These are phyloP conservation scores for Acomys russatus DNA, from an alignment of 2,797 vertebrate species.

Conservation along the genomic window DNA sequence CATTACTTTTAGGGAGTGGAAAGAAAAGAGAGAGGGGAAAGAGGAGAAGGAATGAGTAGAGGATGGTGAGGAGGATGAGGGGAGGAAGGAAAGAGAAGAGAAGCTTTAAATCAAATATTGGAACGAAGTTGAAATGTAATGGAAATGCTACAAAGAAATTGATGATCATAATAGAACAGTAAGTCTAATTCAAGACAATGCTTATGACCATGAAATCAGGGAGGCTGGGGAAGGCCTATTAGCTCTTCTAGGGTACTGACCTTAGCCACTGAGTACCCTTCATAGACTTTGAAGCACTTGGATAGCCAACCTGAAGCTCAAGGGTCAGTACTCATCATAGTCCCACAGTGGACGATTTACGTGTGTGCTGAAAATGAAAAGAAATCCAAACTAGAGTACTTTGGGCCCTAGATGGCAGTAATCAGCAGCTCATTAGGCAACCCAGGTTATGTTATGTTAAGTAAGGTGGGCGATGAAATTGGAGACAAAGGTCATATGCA, in stretches of 20 bases:
- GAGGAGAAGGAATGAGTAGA: not conserved
- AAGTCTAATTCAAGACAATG: not conserved
- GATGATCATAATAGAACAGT: not conserved
- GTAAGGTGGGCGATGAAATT: slow-evolving; percentile 82
- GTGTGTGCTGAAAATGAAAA: slow-evolving; percentile 35
- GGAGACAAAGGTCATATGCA: slow-evolving; percentile 74
- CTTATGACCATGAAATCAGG: not conserved
- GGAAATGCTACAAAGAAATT: not conserved
- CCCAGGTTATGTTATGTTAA: slow-evolving; percentile 78
- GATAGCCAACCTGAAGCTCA: not conserved
- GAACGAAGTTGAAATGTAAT: not conserved
- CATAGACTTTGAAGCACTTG: not conserved
- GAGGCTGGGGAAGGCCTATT: not conserved
- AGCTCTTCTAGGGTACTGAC: not conserved
- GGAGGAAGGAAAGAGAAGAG: not conserved
- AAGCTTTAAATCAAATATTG: not conserved
- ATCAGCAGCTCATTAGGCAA: slow-evolving; percentile 84
- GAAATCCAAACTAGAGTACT: slow-evolving; percentile 70
- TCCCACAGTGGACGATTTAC: not conserved
- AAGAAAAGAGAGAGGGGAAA: not conserved
- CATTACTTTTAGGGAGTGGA: not conserved
- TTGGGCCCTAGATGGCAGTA: slow-evolving; percentile 67
- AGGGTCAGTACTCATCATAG: not conserved
- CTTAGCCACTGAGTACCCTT: not conserved
- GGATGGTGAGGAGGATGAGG: not conserved